Conservation (phyloP, 2,797 vertebrate species). For the Hydrophis major region DNA sequence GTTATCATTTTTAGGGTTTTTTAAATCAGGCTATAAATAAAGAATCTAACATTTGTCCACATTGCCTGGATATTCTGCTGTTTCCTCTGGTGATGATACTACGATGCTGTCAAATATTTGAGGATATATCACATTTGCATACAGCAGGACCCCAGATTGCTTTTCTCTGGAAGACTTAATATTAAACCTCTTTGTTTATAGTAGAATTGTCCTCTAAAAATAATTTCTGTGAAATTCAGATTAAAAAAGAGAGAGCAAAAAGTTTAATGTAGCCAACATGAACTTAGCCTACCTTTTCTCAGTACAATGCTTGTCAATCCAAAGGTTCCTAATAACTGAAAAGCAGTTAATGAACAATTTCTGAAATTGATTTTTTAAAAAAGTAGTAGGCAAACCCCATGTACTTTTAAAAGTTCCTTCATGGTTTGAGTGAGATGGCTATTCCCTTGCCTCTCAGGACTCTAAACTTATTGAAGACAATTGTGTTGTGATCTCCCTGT, state of each 20-base stretch:
- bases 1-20: background rate
- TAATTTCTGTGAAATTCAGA: slow-evolving; percentile 44
- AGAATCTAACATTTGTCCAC: background rate
- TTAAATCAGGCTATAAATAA: background rate
- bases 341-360: background rate
- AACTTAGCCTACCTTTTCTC: slow-evolving; percentile 27
- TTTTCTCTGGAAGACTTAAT: background rate
- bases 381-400: background rate
- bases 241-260: background rate
- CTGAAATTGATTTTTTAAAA: background rate
- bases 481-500: background rate
- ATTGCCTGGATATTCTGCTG: background rate
- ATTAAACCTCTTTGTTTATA: background rate
- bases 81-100: slow-evolving; percentile 8
- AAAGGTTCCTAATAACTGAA: background rate
- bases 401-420: background rate
- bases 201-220: slow-evolving; percentile 43
- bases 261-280: background rate
- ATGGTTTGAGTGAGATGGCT: background rate
- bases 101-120: background rate
- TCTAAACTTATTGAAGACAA: background rate
- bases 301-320: background rate
- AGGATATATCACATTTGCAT: slow-evolving; percentile 21
- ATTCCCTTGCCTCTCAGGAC: background rate
- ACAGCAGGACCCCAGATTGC: background rate